Conservation (phyloP, 2,888 invertebrate species). For the Aquatica leii region DNA sequence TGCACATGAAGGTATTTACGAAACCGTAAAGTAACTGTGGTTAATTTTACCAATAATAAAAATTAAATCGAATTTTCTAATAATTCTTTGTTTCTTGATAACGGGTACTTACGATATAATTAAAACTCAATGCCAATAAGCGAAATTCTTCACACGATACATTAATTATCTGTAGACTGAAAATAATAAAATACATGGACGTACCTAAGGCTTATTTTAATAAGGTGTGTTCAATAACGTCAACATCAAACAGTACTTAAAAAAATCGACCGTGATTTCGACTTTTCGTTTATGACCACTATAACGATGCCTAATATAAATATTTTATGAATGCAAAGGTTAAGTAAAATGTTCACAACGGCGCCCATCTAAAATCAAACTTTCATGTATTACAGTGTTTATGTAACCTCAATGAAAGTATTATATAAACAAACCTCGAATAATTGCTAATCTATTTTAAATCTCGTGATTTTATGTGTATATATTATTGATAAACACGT, state of each 20-base stretch:
- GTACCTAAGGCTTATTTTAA: too few relatives aligned
- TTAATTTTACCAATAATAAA: too few relatives aligned
- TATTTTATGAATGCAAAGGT: not conserved
- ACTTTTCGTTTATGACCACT: not conserved
- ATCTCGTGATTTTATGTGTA: constrained; percentile 2
- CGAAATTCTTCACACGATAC: too few relatives aligned
- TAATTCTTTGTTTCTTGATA: too few relatives aligned
- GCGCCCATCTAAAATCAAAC: not conserved
- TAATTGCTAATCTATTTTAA: constrained; percentile 8
- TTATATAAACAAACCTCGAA: constrained; percentile 8
- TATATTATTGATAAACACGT: not conserved
- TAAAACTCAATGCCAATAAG: too few relatives aligned
- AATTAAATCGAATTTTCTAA: too few relatives aligned
- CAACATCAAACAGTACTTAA: not conserved
- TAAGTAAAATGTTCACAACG: not conserved
- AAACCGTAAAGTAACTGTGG: too few relatives aligned
- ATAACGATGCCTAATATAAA: not conserved
- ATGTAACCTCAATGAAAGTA: constrained; percentile 7
- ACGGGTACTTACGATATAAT: too few relatives aligned
- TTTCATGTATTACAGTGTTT: not conserved
- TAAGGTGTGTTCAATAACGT: too few relatives aligned
- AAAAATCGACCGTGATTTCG: not conserved
- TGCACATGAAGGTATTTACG: too few relatives aligned
- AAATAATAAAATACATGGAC: too few relatives aligned
- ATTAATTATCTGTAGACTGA: too few relatives aligned